phyloP scores from a whole-genome alignment of 2,113 vertebrate species.

The Microcebus jonahi region DNA sequence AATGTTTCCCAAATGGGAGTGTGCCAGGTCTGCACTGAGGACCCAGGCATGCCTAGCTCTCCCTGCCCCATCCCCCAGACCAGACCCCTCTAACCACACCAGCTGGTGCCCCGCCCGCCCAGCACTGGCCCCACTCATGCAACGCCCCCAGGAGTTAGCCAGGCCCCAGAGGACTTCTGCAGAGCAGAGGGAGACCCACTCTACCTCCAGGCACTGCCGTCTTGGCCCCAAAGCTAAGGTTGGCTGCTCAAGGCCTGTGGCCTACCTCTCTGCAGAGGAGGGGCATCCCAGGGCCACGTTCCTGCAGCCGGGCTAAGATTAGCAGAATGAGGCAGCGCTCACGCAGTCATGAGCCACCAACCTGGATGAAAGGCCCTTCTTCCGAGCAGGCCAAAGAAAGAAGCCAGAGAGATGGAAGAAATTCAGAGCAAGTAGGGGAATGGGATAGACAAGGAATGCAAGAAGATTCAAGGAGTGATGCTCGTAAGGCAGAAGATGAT shows the following conservation, averaged over 20 bases:
- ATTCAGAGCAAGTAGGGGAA: slow-evolving; percentile 46
- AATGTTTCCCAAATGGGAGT: background rate
- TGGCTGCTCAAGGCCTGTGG: background rate
- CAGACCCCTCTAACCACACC: background rate
- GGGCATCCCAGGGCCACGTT: slow-evolving; percentile 1
- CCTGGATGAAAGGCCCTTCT: slow-evolving; percentile 35
- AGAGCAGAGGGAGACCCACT: background rate
- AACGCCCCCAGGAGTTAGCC: slow-evolving; percentile 69
- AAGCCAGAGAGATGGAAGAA: slow-evolving; percentile 63
- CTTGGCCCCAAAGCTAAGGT: background rate
- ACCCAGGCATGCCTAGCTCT: background rate
- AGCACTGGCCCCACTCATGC: slow-evolving; percentile 26
- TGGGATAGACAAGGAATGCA: slow-evolving; percentile 58
- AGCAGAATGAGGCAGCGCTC: background rate
- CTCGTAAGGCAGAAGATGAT: slow-evolving; percentile 54
- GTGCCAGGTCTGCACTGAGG: background rate
- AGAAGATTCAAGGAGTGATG: slow-evolving; percentile 48
- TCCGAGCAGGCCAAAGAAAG: slow-evolving; percentile 38
- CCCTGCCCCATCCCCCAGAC: background rate
- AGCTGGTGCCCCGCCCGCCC: background rate
- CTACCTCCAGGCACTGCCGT: background rate
- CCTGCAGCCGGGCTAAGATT: background rate
- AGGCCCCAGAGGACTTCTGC: slow-evolving; percentile 34
- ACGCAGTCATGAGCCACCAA: background rate
- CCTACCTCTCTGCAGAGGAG: slow-evolving; percentile 47